Evolutionary conservation across 2,113 vertebrate genomes (phyloP).

Genomic region (Thamnaconus septentrionalis): DNA sequence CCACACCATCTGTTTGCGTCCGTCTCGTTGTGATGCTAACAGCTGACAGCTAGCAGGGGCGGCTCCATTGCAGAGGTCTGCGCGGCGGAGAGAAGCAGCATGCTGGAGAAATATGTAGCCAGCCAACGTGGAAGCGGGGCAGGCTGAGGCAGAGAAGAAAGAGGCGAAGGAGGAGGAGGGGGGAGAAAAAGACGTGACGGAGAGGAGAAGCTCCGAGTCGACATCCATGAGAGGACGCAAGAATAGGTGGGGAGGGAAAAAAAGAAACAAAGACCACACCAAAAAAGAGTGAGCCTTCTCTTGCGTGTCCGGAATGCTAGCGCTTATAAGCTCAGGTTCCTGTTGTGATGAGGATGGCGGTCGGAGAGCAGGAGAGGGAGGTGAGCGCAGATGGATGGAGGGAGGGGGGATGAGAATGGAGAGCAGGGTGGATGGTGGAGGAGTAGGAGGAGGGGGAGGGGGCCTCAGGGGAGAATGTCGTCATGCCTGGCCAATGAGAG

Average conservation of each 20-base stretch:
- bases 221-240: conserved; percentile 22
- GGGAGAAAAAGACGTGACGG: conserved; percentile 16
- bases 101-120: conserved; percentile 42
- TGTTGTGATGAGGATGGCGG: conserved; percentile 78
- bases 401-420: conserved; percentile 75
- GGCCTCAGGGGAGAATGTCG: conserved; percentile 87
- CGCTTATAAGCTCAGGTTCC: conserved; percentile 59
- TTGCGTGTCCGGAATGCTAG: conserved; percentile 50
- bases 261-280: conserved; percentile 2
- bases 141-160: conserved; percentile 29
- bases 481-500: conserved; percentile 92
- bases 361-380: conserved; percentile 69
- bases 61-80: conserved; percentile 61
- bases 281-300: conserved; percentile 16
- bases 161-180: conserved; percentile 27
- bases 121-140: conserved; percentile 13
- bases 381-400: conserved; percentile 61
- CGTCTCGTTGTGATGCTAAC: conserved; percentile 62
- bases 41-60: conserved; percentile 49
- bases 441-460: conserved; percentile 29
- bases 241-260: conserved; percentile 15
- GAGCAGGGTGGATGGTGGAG: conserved; percentile 73
- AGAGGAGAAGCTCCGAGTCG: conserved; percentile 26
- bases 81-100: conserved; percentile 37
- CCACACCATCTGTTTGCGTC: background rate